A percentile compares a stretch with the other conserved stretches of the same genome.
Conservation (phyloP, 1,140 invertebrate genomes). For the Helicoverpa zea region DNA sequence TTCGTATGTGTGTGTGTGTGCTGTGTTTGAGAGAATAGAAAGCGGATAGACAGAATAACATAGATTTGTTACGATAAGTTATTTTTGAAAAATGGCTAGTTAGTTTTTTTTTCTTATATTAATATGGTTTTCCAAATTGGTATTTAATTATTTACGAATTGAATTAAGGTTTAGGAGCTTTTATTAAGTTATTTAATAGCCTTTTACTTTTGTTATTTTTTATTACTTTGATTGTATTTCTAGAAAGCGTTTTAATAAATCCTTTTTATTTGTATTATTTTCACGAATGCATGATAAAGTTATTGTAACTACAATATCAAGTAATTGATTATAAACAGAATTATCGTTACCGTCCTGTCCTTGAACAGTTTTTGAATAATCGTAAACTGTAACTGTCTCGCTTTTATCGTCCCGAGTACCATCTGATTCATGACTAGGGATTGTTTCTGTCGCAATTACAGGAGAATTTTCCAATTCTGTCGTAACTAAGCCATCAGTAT, state of each 20-base stretch:
- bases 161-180: too few species aligned
- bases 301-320: slow-evolving; percentile 14
- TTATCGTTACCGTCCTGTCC: not conserved
- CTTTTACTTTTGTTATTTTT: not conserved
- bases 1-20: not conserved
- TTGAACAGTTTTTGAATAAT: not conserved
- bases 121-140: too few species aligned
- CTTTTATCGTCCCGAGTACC: too few species aligned
- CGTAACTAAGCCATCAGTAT: too few species aligned
- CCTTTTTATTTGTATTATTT: not conserved
- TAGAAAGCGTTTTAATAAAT: not conserved
- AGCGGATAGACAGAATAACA: too few species aligned
- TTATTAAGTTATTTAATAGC: not conserved
- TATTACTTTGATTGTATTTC: not conserved
- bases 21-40: not conserved
- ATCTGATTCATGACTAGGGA: too few species aligned
- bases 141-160: too few species aligned
- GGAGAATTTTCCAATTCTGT: too few species aligned
- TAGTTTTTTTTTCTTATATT: too few species aligned
- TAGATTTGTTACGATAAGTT: too few species aligned
- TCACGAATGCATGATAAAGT: not conserved
- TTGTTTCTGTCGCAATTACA: too few species aligned
- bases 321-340: not conserved
- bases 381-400: not conserved
- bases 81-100: too few species aligned